Evolutionary conservation across 2,888 invertebrate genomes (phyloP), one percentile per base, ranked within the genome.

Genomic region (Gordius sp.): DNA sequence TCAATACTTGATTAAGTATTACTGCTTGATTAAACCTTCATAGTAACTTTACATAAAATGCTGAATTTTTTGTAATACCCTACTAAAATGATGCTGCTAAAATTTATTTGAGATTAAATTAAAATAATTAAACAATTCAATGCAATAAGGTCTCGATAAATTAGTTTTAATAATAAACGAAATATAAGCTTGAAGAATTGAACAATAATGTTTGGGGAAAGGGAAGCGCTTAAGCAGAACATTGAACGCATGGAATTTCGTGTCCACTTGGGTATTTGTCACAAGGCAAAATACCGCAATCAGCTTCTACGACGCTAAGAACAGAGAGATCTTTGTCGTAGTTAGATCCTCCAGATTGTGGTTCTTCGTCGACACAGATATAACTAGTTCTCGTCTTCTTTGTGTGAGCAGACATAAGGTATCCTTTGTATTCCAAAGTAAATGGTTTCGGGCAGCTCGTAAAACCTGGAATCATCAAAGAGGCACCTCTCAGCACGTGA

Each of bases 231-330:
- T 47, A 47, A 47, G 47, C 47, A 8, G 47, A 47, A 20, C 47
- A 47, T 4, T 18, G n/a, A 20, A 47, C 47, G 23, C 47, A 47
- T 18, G 47, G 47, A 20, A 47, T 47, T 20, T 47, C 47, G 23
- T 23, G 20, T 4, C 47, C 47, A 20, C 47, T 47, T 4, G 47
- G 47, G 20, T 47, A 47, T 47, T 47, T 47, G 47, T 47, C 23
- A 23, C 47, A 47, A n/a, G 47, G 47, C 4, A 47, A 20, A n/a
- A 47, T 47, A n/a, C 47, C 47, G 47, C 47, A 47, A 47, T 47
- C 47, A 8, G 47, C 47, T 20, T 47, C 47, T 18, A 47, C 47
- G 20, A 47, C 23, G n/a, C n/a, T 47, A 13, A 47, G 20, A 18
- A 47, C 47, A 4, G 47, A 47, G 16, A 47, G 8, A 47, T 47